phyloP scores from a whole-genome alignment of 2,888 invertebrate genomes.

The Loripinus fragilis region DNA sequence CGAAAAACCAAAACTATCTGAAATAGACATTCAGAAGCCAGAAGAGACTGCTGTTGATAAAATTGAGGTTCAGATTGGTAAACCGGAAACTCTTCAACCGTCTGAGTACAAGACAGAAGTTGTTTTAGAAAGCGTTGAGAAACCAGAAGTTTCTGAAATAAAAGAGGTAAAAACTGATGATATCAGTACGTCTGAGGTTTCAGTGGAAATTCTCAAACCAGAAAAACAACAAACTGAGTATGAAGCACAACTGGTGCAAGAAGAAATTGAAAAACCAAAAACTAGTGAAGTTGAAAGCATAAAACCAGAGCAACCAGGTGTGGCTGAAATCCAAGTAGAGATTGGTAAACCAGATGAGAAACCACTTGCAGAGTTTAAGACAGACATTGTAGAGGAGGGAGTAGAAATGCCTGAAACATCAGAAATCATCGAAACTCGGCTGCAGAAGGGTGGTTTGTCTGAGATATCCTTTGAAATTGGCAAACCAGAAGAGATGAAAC shows the following conservation, averaged over 20 bases:
- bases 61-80: conserved; percentile 35
- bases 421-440: conserved; percentile 40
- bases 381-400: conserved; percentile 29
- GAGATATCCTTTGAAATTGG: conserved; percentile 36
- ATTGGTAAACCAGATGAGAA: conserved; percentile 31
- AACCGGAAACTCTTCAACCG: conserved; percentile 45
- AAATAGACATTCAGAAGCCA: conserved; percentile 37
- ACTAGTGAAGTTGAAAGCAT: conserved; percentile 38
- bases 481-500: conserved; percentile 32
- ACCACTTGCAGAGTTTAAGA: conserved; percentile 41
- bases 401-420: conserved; percentile 9
- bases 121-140: conserved; percentile 6
- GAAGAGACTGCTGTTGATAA: conserved; percentile 30
- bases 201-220: conserved; percentile 23
- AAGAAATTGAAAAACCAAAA: conserved; percentile 40
- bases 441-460: conserved; percentile 31
- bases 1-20: conserved; percentile 42
- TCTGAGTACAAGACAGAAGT: conserved; percentile 49
- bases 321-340: conserved; percentile 33
- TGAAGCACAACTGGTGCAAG: conserved; percentile 44
- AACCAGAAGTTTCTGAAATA: conserved; percentile 3
- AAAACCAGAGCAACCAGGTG: not conserved
- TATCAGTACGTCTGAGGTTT: conserved; percentile 34
- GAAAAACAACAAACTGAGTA: conserved; percentile 45
- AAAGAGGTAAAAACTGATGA: conserved; percentile 5